Percentiles rank a stretch among this genome's conserved stretches.
Conservation (phyloP, 2,888 invertebrate genomes). For the Dimorphilus gyrociliatus region DNA sequence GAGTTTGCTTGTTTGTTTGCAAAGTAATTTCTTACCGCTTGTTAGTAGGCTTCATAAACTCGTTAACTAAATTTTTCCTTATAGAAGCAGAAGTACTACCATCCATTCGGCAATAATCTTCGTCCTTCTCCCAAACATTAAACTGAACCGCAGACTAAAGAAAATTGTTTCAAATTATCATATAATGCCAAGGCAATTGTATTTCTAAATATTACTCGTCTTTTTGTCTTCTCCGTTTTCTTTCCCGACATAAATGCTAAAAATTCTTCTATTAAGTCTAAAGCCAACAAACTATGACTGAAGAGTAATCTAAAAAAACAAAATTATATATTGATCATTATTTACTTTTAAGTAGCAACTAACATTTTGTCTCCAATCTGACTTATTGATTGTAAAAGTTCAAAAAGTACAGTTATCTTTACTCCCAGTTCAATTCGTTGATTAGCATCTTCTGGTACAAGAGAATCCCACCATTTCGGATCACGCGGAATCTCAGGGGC, state of each 20-base stretch:
- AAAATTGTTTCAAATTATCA: neutral
- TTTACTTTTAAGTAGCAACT: constrained; percentile 21
- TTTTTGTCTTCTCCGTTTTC: constrained; percentile 1
- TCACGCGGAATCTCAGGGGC: too few relatives aligned
- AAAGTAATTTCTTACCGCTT: constrained; percentile 44
- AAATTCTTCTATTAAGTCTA: constrained; percentile 83
- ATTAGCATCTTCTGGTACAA: constrained; percentile 55
- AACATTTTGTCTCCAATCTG: constrained; percentile 87
- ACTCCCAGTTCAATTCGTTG: constrained; percentile 58
- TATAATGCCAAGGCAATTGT: neutral
- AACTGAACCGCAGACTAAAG: neutral
- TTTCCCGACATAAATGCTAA: constrained; percentile 41
- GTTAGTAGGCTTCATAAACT: constrained; percentile 69
- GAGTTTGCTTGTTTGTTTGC: too few relatives aligned
- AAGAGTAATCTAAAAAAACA: constrained; percentile 59
- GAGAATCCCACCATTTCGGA: constrained; percentile 71
- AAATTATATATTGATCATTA: constrained; percentile 2
- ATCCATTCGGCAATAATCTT: constrained; percentile 49
- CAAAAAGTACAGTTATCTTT: constrained; percentile 65
- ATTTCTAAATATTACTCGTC: neutral
- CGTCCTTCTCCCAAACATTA: constrained; percentile 27
- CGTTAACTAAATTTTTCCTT: constrained; percentile 65
- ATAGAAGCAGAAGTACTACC: constrained; percentile 73
- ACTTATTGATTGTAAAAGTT: constrained; percentile 75
- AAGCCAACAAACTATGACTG: constrained; percentile 78